A percentile compares a stretch with the other conserved stretches of the same genome.
Conservation (phyloP, 1,140 invertebrate genomes). For the Chionoecetes opilio region DNA sequence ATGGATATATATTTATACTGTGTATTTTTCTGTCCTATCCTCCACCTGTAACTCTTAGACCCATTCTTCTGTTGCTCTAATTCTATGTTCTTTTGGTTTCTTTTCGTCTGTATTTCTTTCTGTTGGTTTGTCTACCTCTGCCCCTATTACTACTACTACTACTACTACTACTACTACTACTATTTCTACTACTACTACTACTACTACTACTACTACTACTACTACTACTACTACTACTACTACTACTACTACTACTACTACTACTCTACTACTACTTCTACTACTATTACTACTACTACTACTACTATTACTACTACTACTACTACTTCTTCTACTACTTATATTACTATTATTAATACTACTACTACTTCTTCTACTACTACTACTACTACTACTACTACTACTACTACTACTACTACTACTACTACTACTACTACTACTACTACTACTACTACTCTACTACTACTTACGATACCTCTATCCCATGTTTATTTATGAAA, state of each 20-base stretch:
- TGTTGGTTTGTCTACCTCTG: background rate
- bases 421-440: slow-evolving; percentile 20
- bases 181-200: background rate
- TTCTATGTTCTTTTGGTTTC: background rate
- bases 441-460: background rate
- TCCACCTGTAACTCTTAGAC: background rate
- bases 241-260: background rate
- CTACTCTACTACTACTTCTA: background rate
- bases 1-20: background rate
- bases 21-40: background rate
- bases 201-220: slow-evolving; percentile 29
- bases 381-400: slow-evolving; percentile 20
- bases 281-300: too few relatives aligned
- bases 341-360: background rate
- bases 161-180: slow-evolving; percentile 8
- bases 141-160: background rate
- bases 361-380: slow-evolving; percentile 7
- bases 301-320: background rate
- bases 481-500: too few relatives aligned
- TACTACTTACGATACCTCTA: background rate
- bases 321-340: slow-evolving; percentile 15
- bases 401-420: slow-evolving; percentile 29
- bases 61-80: background rate
- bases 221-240: slow-evolving; percentile 29
- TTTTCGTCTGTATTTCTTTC: background rate